These are phyloP conservation scores for Oasisia sp. DNA, from an alignment of 2,888 invertebrate species.

Conservation along the genomic window DNA sequence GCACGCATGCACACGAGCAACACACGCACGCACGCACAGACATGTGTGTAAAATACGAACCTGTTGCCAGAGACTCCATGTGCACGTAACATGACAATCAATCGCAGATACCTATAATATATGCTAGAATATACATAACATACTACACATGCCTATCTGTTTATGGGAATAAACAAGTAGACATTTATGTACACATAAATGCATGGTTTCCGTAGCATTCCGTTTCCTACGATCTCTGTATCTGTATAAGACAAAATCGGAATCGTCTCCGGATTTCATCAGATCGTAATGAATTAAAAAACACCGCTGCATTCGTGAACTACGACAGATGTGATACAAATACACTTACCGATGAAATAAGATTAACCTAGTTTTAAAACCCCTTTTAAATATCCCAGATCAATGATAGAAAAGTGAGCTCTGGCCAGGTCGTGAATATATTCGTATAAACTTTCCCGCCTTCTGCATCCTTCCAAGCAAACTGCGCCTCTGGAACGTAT, in stretches of 20 bases:
- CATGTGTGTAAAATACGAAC: neutral
- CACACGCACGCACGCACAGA: neutral
- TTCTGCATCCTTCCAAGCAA: neutral
- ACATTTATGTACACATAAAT: neutral
- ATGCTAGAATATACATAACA: neutral
- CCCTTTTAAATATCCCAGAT: neutral
- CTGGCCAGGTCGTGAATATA: neutral
- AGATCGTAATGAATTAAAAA: neutral
- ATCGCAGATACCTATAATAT: neutral
- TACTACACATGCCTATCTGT: neutral
- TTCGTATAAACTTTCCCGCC: neutral
- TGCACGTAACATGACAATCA: neutral
- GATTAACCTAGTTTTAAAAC: neutral
- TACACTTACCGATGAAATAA: neutral
- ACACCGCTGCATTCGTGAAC: neutral
- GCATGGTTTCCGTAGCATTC: neutral
- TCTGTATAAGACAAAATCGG: neutral
- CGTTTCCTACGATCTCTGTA: neutral
- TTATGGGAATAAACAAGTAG: neutral
- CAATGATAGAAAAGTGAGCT: neutral
- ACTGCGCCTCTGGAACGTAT: neutral
- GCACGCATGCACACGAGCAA: neutral
- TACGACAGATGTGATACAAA: neutral
- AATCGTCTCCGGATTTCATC: neutral
- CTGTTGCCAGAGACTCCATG: neutral